Base-by-base conservation (phyloP, 1,140 invertebrate genomes). In the Harlomillsia oculata region DNA sequence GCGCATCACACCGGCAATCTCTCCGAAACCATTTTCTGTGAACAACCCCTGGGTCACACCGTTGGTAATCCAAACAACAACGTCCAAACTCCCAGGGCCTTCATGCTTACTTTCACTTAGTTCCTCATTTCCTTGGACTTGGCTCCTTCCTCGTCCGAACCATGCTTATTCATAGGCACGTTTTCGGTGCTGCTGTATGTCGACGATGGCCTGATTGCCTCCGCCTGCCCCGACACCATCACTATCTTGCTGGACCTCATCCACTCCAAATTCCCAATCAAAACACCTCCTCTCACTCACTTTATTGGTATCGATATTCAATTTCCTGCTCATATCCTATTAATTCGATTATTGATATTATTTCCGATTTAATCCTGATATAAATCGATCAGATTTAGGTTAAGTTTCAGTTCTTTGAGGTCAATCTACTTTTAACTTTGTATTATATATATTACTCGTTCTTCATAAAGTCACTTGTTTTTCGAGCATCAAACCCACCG, bases 81-180 rank as follows among this genome's bases (percentile, higher is more conserved):
- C 6, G 64, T 65, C 5, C 66, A 67, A 62, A 30, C 56, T 20
- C 50, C 45, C 2, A 20, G 52, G 5, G 32, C 39, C 9, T 66
- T 59, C 56, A 30, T 29, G 28, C 20, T 49, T 13, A 45, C n/a
- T 14, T 20, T 66, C 2, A 43, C 46, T 23, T 67, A 70, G 52
- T 71, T 68, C 53, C 74, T 75, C 21, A 72, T 69, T 60, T 67
- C 71, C 11, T 51, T 75, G 5, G 75, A 73, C 69, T 67, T 75
- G 59, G 62, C 70, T 21, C 69, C 65, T 53, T 67, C 67, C 36
- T 44, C 53, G 11, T 73, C 72, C 67, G 72, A 71, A 46, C 72
- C 69, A 21, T 59, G 69, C 67, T 69, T 73, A 28, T 69, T 54
- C 20, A 70, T 74, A 65, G 20, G 41, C n/a, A n/a, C n/a, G n/a